Evolutionary conservation across 1,140 invertebrate species (phyloP).

Genomic region (Formica exsecta): DNA sequence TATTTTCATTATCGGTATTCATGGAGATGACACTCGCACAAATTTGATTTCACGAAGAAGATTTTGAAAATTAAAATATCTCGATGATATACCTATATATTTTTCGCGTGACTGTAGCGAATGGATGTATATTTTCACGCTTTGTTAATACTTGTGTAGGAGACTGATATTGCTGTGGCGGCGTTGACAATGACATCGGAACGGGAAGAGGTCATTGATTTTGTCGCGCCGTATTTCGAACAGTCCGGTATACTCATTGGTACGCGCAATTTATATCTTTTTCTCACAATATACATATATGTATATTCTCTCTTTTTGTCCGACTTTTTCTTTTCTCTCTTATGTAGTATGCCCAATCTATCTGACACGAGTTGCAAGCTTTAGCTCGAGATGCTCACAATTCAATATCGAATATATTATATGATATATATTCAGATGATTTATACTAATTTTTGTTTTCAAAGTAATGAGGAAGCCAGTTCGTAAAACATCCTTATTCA

Average conservation of each 20-base stretch:
- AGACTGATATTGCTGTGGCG: slow-evolving; percentile 95
- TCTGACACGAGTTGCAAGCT: background rate
- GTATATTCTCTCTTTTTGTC: background rate
- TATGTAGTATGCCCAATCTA: background rate
- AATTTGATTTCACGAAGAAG: background rate
- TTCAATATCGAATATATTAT: background rate
- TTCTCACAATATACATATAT: background rate
- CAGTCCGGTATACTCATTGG: slow-evolving; percentile 95
- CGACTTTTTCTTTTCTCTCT: background rate
- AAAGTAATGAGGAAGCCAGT: slow-evolving; percentile 94
- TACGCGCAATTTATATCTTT: slow-evolving; percentile 78
- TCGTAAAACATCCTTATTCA: slow-evolving; percentile 94
- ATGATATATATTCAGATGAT: slow-evolving; percentile 3
- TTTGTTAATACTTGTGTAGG: slow-evolving; percentile 85
- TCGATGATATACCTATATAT: background rate
- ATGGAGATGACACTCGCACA: background rate
- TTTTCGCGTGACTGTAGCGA: background rate
- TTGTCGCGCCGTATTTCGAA: slow-evolving; percentile 96
- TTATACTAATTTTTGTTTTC: slow-evolving; percentile 33
- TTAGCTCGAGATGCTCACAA: background rate
- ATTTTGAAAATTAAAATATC: background rate
- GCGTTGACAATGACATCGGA: slow-evolving; percentile 97
- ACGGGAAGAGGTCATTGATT: slow-evolving; percentile 97
- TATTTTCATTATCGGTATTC: too few relatives aligned
- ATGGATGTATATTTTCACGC: too few relatives aligned